Base-by-base conservation (phyloP, 2,888 invertebrate species). In the Rhyacophila evoluta region DNA sequence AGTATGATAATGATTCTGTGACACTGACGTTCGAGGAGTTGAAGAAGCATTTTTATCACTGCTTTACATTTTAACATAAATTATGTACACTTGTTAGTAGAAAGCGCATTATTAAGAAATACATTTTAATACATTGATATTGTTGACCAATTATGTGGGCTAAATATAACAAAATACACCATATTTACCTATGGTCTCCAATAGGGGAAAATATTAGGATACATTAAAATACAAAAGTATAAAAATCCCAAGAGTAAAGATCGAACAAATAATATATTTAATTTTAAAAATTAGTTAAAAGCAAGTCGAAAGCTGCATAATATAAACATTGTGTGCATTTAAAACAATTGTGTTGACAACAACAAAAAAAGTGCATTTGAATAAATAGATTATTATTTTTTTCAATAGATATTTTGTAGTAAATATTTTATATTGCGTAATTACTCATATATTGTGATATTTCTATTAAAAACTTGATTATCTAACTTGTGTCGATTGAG, bases 341-440 rank as follows among this genome's bases (percentile, higher is more conserved):
- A 55, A 41, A 74, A 74, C 39, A 41, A 55, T 41, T 33, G 33
- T 55, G 70, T 70, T n/a, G 19, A 70, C 11, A 29, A 70, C 36
- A 70, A 15, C n/a, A 33, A 69, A 75, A 37, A 73, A 73, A 73
- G 41, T 73, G 38, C 25, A 73, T 73, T 25, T 73, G 37, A 73
- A 73, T 69, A 29, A 28, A 69, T 69, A 29, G 33, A 28, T 29
- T 29, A 28, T 27, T 69, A 15, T 55, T 41, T 55, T 25, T 19
- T 8, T 5, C 15, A 55, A 55, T 55, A 55, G 19, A 55, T 55
- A 33, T 33, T 33, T 55, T 55, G 25, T 55, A 19, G 19, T 55
- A 55, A 33, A n/a, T 55, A 19, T 55, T 19, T 55, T 55, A 55
- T 55, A 25, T 19, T 19, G 10, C 19, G 29, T 33, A 33, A 33